phyloP scores from a whole-genome alignment of 2,113 vertebrate species.

The Telmatochromis bifrenatus region DNA sequence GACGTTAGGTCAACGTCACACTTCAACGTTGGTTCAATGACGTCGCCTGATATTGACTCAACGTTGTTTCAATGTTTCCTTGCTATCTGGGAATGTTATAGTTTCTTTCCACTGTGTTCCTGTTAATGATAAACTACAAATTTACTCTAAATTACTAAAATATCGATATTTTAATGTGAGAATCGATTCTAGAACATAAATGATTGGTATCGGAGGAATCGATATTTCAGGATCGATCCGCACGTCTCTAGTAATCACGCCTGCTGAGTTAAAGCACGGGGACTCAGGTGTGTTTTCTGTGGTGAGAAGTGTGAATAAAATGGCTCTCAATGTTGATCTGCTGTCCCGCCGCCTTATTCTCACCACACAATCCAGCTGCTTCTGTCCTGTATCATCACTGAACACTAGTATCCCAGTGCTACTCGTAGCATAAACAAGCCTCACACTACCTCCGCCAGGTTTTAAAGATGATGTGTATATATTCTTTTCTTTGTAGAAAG shows the following conservation, averaged over 20 bases:
- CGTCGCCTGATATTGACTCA: too few species aligned
- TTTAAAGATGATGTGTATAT: background rate
- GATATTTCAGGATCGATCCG: background rate
- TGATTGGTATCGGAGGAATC: rapidly evolving
- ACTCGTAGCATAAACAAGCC: background rate
- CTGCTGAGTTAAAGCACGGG: rapidly evolving
- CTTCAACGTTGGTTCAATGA: too few species aligned
- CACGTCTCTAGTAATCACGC: rapidly evolving
- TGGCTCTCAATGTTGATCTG: background rate
- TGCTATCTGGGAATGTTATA: background rate
- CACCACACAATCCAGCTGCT: background rate
- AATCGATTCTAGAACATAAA: background rate
- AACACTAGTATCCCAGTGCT: background rate
- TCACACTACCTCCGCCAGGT: background rate
- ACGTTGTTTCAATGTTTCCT: too few species aligned
- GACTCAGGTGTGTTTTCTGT: background rate
- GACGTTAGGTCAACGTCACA: too few species aligned
- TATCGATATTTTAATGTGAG: background rate
- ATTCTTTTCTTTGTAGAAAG: background rate
- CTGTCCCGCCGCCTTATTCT: background rate
- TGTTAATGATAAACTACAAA: background rate
- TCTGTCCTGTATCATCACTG: background rate
- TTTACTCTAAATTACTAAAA: background rate
- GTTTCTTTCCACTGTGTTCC: background rate
- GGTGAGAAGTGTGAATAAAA: background rate